Evolutionary conservation across 2,797 vertebrate genomes (phyloP).

Genomic region (Sarcophilus harrisii): DNA sequence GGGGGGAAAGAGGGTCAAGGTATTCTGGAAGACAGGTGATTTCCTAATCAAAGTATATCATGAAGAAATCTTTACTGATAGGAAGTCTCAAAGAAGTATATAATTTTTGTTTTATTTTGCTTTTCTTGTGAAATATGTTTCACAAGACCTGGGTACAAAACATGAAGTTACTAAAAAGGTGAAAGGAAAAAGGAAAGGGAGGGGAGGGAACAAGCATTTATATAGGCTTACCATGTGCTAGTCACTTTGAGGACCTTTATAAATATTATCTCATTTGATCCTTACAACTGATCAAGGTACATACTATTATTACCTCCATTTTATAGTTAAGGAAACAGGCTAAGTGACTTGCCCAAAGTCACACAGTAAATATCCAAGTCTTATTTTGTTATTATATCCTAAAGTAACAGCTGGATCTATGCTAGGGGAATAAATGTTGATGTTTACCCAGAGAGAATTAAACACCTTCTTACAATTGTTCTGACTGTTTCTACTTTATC

Average conservation of each 20-base stretch:
- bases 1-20: background rate
- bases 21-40: constrained; percentile 19
- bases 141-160: background rate
- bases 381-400: background rate
- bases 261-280: background rate
- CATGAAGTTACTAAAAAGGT: background rate
- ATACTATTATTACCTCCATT: background rate
- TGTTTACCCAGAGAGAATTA: background rate
- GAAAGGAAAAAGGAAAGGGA: background rate
- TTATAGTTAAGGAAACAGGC: background rate
- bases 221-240: background rate
- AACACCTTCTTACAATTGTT: background rate
- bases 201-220: background rate
- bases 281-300: background rate
- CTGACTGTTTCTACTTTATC: background rate
- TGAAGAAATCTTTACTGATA: background rate
- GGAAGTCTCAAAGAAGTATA: background rate
- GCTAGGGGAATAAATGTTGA: background rate
- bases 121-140: background rate
- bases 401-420: background rate
- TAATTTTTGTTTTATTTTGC: background rate
- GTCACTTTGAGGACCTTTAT: background rate
- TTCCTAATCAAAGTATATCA: background rate
- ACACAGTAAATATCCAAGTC: background rate
- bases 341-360: background rate